phyloP scores from a whole-genome alignment of 1,140 invertebrate genomes.

The Chlorops oryzae region DNA sequence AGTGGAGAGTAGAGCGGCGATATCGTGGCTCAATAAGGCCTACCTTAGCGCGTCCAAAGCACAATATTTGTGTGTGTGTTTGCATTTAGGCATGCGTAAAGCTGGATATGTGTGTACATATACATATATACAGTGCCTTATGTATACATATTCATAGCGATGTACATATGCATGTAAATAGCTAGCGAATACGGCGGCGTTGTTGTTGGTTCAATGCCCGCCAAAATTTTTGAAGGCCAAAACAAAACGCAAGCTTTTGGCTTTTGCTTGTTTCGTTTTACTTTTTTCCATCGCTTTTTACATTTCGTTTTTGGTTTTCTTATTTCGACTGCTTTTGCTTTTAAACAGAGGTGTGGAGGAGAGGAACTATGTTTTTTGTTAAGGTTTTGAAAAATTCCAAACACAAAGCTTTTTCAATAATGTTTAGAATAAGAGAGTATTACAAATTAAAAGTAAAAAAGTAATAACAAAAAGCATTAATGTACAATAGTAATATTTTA shows the following conservation, averaged over 20 bases:
- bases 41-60: too few relatives aligned
- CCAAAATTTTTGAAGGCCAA: constrained; percentile 47
- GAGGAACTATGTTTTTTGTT: background rate
- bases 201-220: constrained; percentile 47
- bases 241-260: constrained; percentile 44
- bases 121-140: background rate
- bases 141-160: background rate
- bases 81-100: background rate
- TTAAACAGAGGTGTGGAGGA: too few relatives aligned
- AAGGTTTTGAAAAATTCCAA: background rate
- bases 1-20: too few relatives aligned
- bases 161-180: background rate
- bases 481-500: too few relatives aligned
- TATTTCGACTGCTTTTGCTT: background rate
- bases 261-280: background rate
- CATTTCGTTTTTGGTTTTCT: background rate
- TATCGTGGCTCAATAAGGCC: too few relatives aligned
- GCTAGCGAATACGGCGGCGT: constrained; percentile 20
- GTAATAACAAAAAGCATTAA: too few relatives aligned
- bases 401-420: too few relatives aligned
- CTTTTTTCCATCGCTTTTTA: background rate
- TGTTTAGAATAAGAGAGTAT: too few relatives aligned
- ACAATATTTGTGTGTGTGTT: background rate
- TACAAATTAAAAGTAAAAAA: too few relatives aligned
- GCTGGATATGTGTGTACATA: background rate